These are phyloP conservation scores for Daphoenositta chrysoptera DNA, from an alignment of 2,113 vertebrate species.

Conservation along the genomic window DNA sequence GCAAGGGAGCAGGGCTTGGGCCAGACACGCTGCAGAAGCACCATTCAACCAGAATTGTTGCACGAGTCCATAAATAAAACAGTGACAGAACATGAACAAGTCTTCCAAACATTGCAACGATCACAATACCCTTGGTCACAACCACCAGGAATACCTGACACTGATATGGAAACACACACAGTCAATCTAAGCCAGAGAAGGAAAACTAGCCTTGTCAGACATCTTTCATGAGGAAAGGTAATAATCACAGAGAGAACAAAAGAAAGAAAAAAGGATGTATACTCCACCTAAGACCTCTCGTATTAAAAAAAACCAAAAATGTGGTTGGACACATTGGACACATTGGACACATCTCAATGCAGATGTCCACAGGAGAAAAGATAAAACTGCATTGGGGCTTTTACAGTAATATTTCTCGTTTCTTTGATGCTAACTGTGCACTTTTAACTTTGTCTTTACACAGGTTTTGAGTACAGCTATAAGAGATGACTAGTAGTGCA, in stretches of 20 bases:
- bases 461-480: background rate
- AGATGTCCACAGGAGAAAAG: background rate
- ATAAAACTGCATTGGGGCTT: fast-evolving
- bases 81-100: background rate
- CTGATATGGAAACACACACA: background rate
- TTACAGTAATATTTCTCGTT: background rate
- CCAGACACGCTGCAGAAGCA: background rate
- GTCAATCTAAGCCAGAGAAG: background rate
- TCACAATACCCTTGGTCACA: background rate
- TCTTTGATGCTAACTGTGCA: background rate
- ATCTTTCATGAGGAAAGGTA: background rate
- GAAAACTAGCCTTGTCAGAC: background rate
- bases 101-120: background rate
- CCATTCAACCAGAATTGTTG: background rate
- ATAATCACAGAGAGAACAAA: background rate
- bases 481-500: background rate
- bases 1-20: background rate
- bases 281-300: background rate
- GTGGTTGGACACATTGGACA: too few species aligned
- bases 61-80: background rate
- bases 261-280: background rate
- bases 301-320: background rate
- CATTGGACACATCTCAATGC: background rate
- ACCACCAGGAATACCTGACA: background rate
- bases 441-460: background rate